A percentile compares a stretch with the other conserved stretches of the same genome.
Evolutionary conservation across 2,888 invertebrate species (phyloP).

Genomic region (Disparrhopalites patrizii): DNA sequence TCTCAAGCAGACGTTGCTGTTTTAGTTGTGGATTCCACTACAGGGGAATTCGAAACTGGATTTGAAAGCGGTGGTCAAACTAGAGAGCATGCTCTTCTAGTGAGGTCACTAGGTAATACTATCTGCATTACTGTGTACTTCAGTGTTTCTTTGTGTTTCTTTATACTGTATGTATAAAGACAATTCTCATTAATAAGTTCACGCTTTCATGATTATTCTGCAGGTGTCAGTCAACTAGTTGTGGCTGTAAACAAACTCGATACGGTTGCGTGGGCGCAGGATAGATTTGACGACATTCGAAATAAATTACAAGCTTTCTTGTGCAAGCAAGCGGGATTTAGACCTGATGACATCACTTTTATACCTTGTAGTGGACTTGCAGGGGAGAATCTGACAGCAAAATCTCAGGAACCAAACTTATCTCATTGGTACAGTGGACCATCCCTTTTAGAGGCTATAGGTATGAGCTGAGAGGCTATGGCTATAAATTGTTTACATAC

Average conservation of each 20-base stretch:
- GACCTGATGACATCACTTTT: slow-evolving; percentile 77
- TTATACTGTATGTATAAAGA: neutral
- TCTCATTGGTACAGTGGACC: slow-evolving; percentile 76
- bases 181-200: neutral
- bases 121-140: neutral
- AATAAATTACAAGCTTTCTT: slow-evolving; percentile 75
- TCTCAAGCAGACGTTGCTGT: slow-evolving; percentile 97
- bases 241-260: slow-evolving; percentile 98
- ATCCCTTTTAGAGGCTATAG: slow-evolving; percentile 77
- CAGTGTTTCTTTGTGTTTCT: neutral
- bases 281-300: slow-evolving; percentile 84
- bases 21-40: slow-evolving; percentile 85
- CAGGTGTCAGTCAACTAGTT: slow-evolving; percentile 87
- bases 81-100: slow-evolving; percentile 91
- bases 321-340: slow-evolving; percentile 80
- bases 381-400: slow-evolving; percentile 79
- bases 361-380: slow-evolving; percentile 95
- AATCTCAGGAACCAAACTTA: slow-evolving; percentile 60
- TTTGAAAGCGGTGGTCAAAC: slow-evolving; percentile 98
- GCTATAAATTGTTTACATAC: too few relatives aligned
- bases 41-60: slow-evolving; percentile 98
- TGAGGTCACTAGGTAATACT: slow-evolving; percentile 64
- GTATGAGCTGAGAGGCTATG: slow-evolving; percentile 55
- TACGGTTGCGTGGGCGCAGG: slow-evolving; percentile 87
- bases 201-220: slow-evolving; percentile 32